Percentiles rank a stretch among this genome's conserved stretches.
phyloP scores from a whole-genome alignment of 2,797 vertebrate species.

The Vespertilio murinus region DNA sequence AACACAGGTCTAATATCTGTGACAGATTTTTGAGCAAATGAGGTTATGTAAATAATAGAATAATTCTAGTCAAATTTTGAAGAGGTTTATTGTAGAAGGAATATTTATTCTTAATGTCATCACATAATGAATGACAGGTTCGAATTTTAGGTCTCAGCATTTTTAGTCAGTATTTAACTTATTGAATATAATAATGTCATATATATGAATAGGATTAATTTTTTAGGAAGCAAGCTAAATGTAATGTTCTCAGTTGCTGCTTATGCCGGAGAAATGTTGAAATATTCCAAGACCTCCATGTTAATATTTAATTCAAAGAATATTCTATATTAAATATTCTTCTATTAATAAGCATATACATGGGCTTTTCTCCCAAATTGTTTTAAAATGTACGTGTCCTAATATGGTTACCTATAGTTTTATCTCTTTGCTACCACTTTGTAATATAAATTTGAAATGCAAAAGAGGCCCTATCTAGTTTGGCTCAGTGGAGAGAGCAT shows the following conservation, averaged over 20 bases:
- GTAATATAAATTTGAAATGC: background rate
- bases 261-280: background rate
- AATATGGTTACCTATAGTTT: background rate
- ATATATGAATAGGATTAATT: background rate
- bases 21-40: background rate
- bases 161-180: slow-evolving; percentile 8
- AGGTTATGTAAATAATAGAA: background rate
- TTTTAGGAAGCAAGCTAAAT: background rate
- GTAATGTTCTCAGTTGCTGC: background rate
- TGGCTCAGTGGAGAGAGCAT: no score
- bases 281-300: background rate
- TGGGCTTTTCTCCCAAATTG: background rate
- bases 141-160: background rate
- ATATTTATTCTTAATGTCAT: background rate
- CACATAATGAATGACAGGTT: background rate
- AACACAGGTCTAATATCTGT: background rate
- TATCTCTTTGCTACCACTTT: background rate
- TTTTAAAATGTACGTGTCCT: background rate
- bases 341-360: background rate
- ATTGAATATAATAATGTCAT: background rate
- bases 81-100: background rate
- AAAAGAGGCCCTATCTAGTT: background rate
- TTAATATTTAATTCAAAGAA: slow-evolving; percentile 29
- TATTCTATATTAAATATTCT: background rate
- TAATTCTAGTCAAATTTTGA: background rate